A percentile compares a stretch with the other conserved stretches of the same genome.
Conservation (phyloP, 30 jellyfish, hydroid and myxozoan species). For the Aurelia sp. region DNA sequence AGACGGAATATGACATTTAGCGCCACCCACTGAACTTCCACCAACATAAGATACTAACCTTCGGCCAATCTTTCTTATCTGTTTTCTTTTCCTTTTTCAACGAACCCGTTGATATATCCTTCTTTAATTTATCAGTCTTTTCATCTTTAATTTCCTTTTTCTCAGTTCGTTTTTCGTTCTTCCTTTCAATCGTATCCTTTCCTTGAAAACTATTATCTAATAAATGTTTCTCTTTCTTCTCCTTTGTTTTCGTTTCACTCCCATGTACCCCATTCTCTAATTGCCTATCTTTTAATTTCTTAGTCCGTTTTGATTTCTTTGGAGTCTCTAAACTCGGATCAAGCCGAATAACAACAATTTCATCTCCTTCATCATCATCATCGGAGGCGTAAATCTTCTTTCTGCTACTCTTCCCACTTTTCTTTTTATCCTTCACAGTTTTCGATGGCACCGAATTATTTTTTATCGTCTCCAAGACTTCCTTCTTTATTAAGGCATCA, state of each 20-base stretch:
- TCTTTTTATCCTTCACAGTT: neutral
- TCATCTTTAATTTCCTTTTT: slow-evolving; percentile 34
- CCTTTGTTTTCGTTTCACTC: slow-evolving; percentile 1
- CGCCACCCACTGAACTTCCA: too few relatives aligned
- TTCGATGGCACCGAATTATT: neutral
- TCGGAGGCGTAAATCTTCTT: slow-evolving; percentile 16
- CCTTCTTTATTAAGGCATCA: slow-evolving; percentile 65
- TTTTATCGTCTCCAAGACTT: slow-evolving; percentile 34
- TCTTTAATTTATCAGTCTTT: slow-evolving; percentile 26
- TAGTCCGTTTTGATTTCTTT: slow-evolving; percentile 44
- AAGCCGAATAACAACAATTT: slow-evolving; percentile 57
- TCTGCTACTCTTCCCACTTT: slow-evolving; percentile 21
- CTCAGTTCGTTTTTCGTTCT: slow-evolving; percentile 9
- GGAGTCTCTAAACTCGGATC: slow-evolving; percentile 60
- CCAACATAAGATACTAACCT: slow-evolving; percentile 1
- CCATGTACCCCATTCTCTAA: slow-evolving; percentile 34
- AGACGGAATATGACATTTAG: too few relatives aligned
- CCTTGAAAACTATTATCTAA: neutral
- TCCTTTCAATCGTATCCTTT: slow-evolving; percentile 19
- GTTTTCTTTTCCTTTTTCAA: slow-evolving; percentile 30
- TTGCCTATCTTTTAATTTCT: slow-evolving; percentile 17
- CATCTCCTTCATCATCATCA: slow-evolving; percentile 37
- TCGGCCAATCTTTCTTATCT: slow-evolving; percentile 68
- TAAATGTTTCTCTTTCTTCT: slow-evolving; percentile 9
- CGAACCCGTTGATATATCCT: neutral